Percentiles rank a stretch among this genome's conserved stretches.
Conservation (phyloP, 2,888 invertebrate species). For the Trichacis sp. region DNA sequence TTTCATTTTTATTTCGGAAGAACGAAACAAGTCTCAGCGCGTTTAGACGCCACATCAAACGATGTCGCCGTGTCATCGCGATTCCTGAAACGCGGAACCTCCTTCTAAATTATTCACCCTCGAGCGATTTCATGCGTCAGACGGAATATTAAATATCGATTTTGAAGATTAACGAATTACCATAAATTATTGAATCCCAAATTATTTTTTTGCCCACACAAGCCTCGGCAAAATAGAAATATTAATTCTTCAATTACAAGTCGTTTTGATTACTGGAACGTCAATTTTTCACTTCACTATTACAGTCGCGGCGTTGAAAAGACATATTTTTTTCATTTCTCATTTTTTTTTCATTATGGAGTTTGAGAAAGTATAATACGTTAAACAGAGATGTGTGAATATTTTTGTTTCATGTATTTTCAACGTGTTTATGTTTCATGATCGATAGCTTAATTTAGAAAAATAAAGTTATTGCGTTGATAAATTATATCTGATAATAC, state of each 20-base stretch:
- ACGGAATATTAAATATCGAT: conserved; percentile 3
- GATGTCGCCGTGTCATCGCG: conserved; percentile 1
- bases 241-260: background rate
- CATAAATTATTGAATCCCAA: conserved; percentile 4
- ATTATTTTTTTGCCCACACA: background rate
- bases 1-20: background rate
- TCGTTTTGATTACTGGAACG: background rate
- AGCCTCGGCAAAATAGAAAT: background rate
- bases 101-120: background rate
- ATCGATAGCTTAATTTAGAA: too few species aligned
- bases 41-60: conserved; percentile 4
- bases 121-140: background rate
- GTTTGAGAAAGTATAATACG: too few species aligned
- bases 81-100: conserved; percentile 1
- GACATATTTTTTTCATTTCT: too few species aligned
- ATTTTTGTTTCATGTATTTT: too few species aligned
- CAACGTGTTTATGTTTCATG: too few species aligned
- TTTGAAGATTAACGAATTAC: conserved; percentile 3
- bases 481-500: too few species aligned
- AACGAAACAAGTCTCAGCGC: conserved; percentile 6
- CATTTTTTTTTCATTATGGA: too few species aligned
- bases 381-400: too few species aligned
- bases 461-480: too few species aligned
- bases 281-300: background rate
- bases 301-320: background rate